Conservation (phyloP, 2,113 vertebrate species). For the Campylomormyrus numenius region DNA sequence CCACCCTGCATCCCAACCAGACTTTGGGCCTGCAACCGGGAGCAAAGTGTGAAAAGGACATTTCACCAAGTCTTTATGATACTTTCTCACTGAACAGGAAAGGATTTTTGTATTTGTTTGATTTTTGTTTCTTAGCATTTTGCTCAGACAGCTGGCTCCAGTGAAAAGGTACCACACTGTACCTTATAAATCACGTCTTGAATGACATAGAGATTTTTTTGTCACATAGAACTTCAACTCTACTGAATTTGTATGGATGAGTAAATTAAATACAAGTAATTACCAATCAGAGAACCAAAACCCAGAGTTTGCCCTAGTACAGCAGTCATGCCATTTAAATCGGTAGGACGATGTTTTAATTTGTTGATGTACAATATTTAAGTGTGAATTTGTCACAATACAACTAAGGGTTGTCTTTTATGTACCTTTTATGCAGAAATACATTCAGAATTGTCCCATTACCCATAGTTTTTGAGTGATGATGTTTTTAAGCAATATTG, state of each 20-base stretch:
- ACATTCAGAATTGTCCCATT: not conserved
- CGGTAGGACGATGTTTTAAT: not conserved
- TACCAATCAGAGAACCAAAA: not conserved
- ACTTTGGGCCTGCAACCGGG: not conserved
- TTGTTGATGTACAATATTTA: not conserved
- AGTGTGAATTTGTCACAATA: not conserved
- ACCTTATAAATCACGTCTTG: not conserved
- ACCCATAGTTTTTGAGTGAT: too few species aligned
- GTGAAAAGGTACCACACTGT: not conserved
- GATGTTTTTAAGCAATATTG: not conserved
- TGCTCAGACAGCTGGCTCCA: not conserved
- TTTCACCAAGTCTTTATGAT: not conserved
- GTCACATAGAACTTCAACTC: not conserved
- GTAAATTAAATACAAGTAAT: not conserved
- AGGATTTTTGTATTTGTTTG: not conserved
- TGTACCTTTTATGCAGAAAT: not conserved
- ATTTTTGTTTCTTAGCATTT: not conserved
- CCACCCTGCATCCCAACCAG: not conserved
- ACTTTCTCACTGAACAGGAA: not conserved
- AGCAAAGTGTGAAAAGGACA: not conserved
- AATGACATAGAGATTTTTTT: not conserved
- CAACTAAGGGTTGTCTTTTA: not conserved
- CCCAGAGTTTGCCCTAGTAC: not conserved
- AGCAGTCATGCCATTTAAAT: not conserved
- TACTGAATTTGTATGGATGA: not conserved